phyloP scores from a whole-genome alignment of 2,888 invertebrate genomes.

The Zygothrica quintamaculata region DNA sequence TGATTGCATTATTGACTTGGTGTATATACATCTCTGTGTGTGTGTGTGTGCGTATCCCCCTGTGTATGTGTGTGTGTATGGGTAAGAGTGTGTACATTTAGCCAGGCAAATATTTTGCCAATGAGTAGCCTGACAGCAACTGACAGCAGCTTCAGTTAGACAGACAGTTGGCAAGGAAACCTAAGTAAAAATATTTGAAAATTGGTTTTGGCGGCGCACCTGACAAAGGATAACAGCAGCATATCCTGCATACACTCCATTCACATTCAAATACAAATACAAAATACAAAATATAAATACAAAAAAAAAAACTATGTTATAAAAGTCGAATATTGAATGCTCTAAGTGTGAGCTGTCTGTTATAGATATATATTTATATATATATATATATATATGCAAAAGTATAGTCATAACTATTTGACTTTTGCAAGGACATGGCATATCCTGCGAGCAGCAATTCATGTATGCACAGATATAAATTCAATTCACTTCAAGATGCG shows the following conservation, averaged over 20 bases:
- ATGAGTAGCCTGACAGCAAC: constrained; percentile 61
- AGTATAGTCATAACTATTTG: constrained; percentile 48
- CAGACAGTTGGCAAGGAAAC: constrained; percentile 40
- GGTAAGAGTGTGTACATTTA: constrained; percentile 50
- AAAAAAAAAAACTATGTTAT: too few species aligned
- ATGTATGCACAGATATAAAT: constrained; percentile 66
- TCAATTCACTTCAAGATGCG: constrained; percentile 72
- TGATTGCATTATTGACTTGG: constrained; percentile 73
- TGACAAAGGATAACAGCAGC: constrained; percentile 73
- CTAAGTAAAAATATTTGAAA: constrained; percentile 82
- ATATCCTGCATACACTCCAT: constrained; percentile 36
- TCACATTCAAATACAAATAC: constrained; percentile 37
- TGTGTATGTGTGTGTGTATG: constrained; percentile 27
- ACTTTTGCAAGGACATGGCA: constrained; percentile 49
- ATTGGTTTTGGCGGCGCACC: constrained; percentile 81
- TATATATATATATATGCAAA: constrained; percentile 2
- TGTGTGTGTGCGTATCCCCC: constrained; percentile 1
- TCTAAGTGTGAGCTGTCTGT: not conserved
- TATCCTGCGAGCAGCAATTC: constrained; percentile 11
- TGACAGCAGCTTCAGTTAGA: constrained; percentile 42
- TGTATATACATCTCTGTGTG: constrained; percentile 16
- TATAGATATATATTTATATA: not conserved
- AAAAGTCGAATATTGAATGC: constrained; percentile 30
- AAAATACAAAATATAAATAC: constrained; percentile 14
- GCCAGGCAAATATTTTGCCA: constrained; percentile 72